Conservation (phyloP, 2,888 invertebrate species). For the Aspidiotus destructor region DNA sequence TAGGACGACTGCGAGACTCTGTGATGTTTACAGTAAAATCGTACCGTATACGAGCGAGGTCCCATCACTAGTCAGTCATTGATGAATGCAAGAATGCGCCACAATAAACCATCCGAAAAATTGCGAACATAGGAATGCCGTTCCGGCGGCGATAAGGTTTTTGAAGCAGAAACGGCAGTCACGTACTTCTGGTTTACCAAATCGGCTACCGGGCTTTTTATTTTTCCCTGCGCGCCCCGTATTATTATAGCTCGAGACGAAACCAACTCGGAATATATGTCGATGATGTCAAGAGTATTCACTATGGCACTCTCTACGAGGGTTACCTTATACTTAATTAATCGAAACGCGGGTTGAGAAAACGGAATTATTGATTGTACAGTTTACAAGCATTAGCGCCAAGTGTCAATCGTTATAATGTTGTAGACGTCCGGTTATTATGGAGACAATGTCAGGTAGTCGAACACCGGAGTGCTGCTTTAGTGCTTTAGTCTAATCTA, state of each 20-base stretch:
- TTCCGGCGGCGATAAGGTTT: slow-evolving; percentile 11
- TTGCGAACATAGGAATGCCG: slow-evolving; percentile 10
- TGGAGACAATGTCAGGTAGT: no score
- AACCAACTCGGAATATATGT: neutral
- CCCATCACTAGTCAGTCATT: slow-evolving; percentile 1
- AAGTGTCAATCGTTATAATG: no score
- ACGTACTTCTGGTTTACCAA: slow-evolving; percentile 7
- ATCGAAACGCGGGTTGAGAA: neutral
- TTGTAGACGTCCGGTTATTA: no score
- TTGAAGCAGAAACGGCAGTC: slow-evolving; percentile 6
- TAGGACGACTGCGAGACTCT: no score
- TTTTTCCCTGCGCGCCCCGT: neutral
- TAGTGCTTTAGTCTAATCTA: no score
- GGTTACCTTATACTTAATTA: neutral
- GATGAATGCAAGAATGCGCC: slow-evolving; percentile 14
- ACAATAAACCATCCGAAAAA: slow-evolving; percentile 13
- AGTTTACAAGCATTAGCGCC: no score
- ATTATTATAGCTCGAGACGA: slow-evolving; percentile 1
- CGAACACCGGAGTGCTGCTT: no score
- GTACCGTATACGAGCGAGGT: no score
- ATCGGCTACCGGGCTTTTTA: slow-evolving; percentile 17
- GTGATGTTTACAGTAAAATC: no score
- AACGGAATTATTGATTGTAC: no score
- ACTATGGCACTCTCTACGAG: neutral
- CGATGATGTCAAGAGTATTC: no score